Evolutionary conservation across 1,140 invertebrate species (phyloP), one percentile per base, ranked within the genome.

Genomic region (Bursaphelenchus mucronatus): DNA sequence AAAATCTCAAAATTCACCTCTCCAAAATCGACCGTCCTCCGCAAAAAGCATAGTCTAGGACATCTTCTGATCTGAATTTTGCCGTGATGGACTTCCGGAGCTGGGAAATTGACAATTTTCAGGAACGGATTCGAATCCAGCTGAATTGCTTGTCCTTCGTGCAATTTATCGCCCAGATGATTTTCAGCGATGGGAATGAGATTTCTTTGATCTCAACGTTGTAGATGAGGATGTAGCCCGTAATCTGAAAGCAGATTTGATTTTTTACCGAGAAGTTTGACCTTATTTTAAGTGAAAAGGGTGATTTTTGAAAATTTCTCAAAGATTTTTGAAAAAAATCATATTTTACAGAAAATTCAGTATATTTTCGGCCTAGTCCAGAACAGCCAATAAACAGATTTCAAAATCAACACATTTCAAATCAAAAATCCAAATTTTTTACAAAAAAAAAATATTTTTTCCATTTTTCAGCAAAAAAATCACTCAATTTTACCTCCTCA

Each of bases 141-240:
- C 44, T 54, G 44, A n/a, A 71, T 19, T 10, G 51, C 73, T 21
- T 74, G 58, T 21, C 68, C 73, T 15, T 76, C 61, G 58, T 57
- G 19, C 6, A 56, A 10, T 40, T 75, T 53, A 15, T 73, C 73
- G 15, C 70, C 71, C 71, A 72, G 47, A 72, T 72, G 41, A 72
- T 64, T 45, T 56, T 59, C 10, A 72, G 52, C 11, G 56, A 63
- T 11, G 70, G 71, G 13, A 72, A 52, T 17, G 57, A 17, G 50
- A 72, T 30, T 39, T 59, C 40, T 11, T 41, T 15, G 11, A 76
- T 11, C 8, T 54, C 19, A 11, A 72, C 73, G 54, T 70, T 70
- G 59, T 69, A 72, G 13, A 72, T 62, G 0, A 75, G 39, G 21
- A 72, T 19, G 55, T 72, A 72, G 51, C 70, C 70, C 21, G 59